Base-by-base conservation (phyloP, 2,797 vertebrate genomes). In the Lacerta agilis region DNA sequence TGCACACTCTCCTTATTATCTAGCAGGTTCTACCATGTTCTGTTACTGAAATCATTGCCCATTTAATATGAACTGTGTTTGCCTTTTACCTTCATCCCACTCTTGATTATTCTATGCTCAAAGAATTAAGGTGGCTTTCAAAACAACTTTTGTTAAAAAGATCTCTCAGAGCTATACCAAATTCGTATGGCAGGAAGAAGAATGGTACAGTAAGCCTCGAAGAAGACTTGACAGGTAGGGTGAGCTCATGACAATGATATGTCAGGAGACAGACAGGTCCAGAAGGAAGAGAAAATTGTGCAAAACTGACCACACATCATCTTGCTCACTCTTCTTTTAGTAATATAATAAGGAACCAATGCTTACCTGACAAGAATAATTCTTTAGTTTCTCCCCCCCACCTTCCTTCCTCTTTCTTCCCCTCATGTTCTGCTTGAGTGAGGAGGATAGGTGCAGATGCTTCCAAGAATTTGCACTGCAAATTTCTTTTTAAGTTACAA, bases 161-260 rank as follows among this genome's bases (percentile, higher is more conserved):
- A 23, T 93, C 29, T 25, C 71, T 83, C 20, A 79, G 69, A 27
- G 7, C 8, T 13, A 85, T 90, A 71, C 5, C 66, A 27, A 88
- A 82, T 71, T 89, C 88, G 11, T 18, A 43, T 85, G 82, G 72
- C 87, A 90, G 85, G 6, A 88, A 66, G 79, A 90, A 91, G 85
- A 87, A 72, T 11, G 78, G 36, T 66, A 73, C 77, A 33, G 0
- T 0, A 5, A 7, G 3, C 15, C n/a, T 41, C 49, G 49, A 82
- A 83, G 92, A 82, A 0, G 17, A 41, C 49, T 84, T 87, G 17
- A 86, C 80, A 72, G 77, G 75, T 79, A 4, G 55, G 90, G 18
- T n/a, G 6, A 90, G 55, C 4, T 93, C 78, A 87, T 86, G 79
- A 87, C 36, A 83, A 71, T 78, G 77, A 36, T 20, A 27, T 1